Evolutionary conservation across 2,797 vertebrate species (phyloP), one percentile per base, ranked within the genome.

Genomic region (Distichodus sexfasciatus): DNA sequence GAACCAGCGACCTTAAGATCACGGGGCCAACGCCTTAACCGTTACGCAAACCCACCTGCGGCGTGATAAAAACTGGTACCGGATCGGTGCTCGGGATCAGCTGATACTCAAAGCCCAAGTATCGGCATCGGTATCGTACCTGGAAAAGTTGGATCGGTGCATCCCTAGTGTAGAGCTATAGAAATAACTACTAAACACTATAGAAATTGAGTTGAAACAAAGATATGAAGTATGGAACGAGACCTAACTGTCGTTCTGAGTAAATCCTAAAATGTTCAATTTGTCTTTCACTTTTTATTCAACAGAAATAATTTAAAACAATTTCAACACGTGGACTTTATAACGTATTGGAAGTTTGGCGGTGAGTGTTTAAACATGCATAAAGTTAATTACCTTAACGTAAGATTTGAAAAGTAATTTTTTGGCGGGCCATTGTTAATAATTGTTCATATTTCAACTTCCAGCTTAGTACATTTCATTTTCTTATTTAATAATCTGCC

Each of bases 371-470:
- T 66, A 66, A 75, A 75, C 55, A 53, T 66, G 64, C 62, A 71
- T 51, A 75, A 66, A 71, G 62, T 67, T 75, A 75, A 75, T 75
- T 66, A 75, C 50, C 62, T 72, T 66, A 72, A 60, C 61, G 62
- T 71, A 47, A 50, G 33, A 65, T 55, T 66, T 71, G 47, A 66
- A 75, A 69, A 69, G 61, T 59, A 12, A 69, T 53, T 65, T 51
- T 64, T 72, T n/a, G n/a, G n/a, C n/a, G n/a, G n/a, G 15, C 38
- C 48, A 65, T 71, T 66, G 48, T 71, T 66, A n/a, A 66, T 75
- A 70, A 75, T 70, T 71, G 73, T 71, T 71, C 73, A 75, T 71
- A 71, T 75, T 70, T 71, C 63, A 71, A 66, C 73, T 66, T 75
- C 73, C 55, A 66, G 67, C 67, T 41, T 66, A 75, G 48, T 62